Percentiles rank a stretch among this genome's conserved stretches.
phyloP scores from a whole-genome alignment of 2,888 invertebrate genomes.

The Labia minor region DNA sequence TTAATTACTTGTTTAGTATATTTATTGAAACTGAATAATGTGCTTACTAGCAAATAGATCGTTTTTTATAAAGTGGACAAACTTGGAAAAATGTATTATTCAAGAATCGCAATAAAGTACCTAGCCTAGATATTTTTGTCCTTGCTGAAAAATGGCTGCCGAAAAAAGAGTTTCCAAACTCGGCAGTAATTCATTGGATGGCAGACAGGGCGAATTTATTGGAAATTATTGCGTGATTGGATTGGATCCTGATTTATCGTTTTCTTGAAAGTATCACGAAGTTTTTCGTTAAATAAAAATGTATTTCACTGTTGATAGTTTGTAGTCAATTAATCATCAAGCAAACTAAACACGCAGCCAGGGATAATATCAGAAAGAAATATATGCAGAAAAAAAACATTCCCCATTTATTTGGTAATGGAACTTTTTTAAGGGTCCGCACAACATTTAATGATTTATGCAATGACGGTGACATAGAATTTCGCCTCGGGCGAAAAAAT shows the following conservation, averaged over 20 bases:
- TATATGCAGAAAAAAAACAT: too few species aligned
- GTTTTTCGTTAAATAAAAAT: conserved; percentile 13
- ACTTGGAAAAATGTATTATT: background rate
- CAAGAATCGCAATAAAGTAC: conserved; percentile 13
- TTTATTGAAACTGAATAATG: background rate
- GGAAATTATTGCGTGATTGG: conserved; percentile 13
- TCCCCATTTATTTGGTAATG: too few species aligned
- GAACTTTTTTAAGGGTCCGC: too few species aligned
- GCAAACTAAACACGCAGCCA: background rate
- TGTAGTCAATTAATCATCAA: conserved; percentile 2
- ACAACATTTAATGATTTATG: too few species aligned
- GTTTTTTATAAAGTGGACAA: background rate
- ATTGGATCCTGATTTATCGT: conserved; percentile 13
- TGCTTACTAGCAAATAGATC: background rate
- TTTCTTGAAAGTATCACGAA: conserved; percentile 13
- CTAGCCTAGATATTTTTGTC: conserved; percentile 13
- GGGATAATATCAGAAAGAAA: background rate
- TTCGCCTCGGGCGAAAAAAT: too few species aligned
- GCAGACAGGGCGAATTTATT: background rate
- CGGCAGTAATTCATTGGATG: conserved; percentile 2
- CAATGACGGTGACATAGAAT: too few species aligned
- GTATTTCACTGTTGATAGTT: conserved; percentile 13
- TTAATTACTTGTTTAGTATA: background rate
- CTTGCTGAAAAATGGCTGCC: conserved; percentile 1
- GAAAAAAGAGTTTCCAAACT: conserved; percentile 8